Percentiles rank a stretch among this genome's conserved stretches.
phyloP scores from a whole-genome alignment of 2,888 invertebrate genomes.

The Drosophila villosipedis region DNA sequence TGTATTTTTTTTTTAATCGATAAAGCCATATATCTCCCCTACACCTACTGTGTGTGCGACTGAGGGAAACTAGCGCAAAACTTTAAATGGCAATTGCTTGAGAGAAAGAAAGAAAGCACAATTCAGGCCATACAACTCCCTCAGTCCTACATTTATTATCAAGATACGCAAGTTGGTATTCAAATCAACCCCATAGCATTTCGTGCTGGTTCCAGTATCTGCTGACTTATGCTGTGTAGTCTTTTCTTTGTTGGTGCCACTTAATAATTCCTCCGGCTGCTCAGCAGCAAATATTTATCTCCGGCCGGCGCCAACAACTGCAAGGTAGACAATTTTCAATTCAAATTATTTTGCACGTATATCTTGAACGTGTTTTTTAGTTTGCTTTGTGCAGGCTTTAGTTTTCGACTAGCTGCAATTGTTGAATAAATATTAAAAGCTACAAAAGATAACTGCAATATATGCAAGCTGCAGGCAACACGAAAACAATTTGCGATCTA shows the following conservation, averaged over 20 bases:
- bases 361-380: conserved; percentile 36
- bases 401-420: conserved; percentile 17
- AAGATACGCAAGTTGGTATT: conserved; percentile 23
- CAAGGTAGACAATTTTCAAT: conserved; percentile 67
- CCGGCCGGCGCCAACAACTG: conserved; percentile 52
- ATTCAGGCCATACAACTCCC: background rate
- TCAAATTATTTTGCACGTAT: conserved; percentile 66
- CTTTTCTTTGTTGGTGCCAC: conserved; percentile 20
- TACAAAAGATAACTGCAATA: conserved; percentile 38
- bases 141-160: background rate
- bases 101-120: background rate
- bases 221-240: conserved; percentile 32
- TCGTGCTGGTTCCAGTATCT: conserved; percentile 18
- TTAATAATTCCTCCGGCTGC: conserved; percentile 35
- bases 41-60: background rate
- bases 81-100: background rate
- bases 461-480: conserved; percentile 64
- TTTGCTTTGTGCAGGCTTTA: conserved; percentile 5
- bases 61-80: background rate
- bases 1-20: background rate
- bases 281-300: conserved; percentile 52
- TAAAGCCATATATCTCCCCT: background rate
- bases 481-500: conserved; percentile 66
- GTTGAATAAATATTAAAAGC: conserved; percentile 42
- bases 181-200: conserved; percentile 6